phyloP scores from a whole-genome alignment of 2,888 invertebrate species.

The Neuroscelio doddi region DNA sequence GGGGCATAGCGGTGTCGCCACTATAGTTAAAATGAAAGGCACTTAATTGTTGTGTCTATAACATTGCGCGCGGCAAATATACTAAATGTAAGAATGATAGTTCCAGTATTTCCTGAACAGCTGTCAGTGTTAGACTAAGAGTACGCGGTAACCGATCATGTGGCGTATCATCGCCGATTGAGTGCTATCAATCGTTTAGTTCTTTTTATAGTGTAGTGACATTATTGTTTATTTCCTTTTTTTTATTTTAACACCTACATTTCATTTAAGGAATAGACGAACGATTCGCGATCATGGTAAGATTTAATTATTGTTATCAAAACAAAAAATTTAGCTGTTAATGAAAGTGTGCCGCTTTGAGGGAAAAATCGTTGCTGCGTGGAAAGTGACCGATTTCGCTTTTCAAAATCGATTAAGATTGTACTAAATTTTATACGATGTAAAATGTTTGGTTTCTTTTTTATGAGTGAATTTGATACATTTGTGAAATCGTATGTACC shows the following conservation, averaged over 20 bases:
- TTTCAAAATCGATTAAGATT: no score
- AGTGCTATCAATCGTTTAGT: slow-evolving; percentile 14
- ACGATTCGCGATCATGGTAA: slow-evolving; percentile 9
- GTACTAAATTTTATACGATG: no score
- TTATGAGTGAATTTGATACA: no score
- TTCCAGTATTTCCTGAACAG: slow-evolving; percentile 72
- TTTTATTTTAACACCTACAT: not conserved
- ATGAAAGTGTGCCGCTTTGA: not conserved
- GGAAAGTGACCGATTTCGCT: slow-evolving; percentile 1
- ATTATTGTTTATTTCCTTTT: not conserved
- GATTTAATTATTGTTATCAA: not conserved
- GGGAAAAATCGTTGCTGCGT: not conserved
- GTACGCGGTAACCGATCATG: slow-evolving; percentile 54
- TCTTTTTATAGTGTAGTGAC: slow-evolving; percentile 29
- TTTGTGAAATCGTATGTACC: no score
- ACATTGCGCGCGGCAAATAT: slow-evolving; percentile 58
- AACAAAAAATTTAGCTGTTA: not conserved
- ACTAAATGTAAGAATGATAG: slow-evolving; percentile 68
- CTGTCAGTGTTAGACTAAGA: slow-evolving; percentile 70
- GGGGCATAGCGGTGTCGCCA: slow-evolving; percentile 62
- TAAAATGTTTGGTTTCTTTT: no score
- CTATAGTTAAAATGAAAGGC: slow-evolving; percentile 71
- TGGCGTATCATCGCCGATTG: slow-evolving; percentile 53
- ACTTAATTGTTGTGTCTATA: slow-evolving; percentile 67
- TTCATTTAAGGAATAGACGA: slow-evolving; percentile 1